Evolutionary conservation across 2,888 invertebrate species (phyloP).

Genomic region (Pilophorus perplexus): DNA sequence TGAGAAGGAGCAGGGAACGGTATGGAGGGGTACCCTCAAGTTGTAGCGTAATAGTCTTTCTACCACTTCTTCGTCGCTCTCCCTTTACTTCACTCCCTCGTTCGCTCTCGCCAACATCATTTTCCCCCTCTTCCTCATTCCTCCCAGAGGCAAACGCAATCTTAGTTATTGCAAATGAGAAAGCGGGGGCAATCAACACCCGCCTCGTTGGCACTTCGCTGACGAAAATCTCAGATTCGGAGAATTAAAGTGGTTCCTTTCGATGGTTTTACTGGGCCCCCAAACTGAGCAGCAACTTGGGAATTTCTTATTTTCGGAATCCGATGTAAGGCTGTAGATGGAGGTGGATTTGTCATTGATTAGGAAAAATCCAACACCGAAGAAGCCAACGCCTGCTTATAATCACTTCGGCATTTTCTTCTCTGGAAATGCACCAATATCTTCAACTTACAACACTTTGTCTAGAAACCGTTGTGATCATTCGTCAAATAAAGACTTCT

Average conservation of each 20-base stretch:
- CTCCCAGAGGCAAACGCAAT: slow-evolving; percentile 2
- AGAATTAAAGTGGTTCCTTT: slow-evolving; percentile 14
- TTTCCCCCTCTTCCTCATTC: not conserved
- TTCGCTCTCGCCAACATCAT: not conserved
- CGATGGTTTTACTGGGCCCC: too few species aligned
- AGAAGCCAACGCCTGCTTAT: too few species aligned
- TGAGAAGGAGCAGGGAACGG: not conserved
- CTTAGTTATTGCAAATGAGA: slow-evolving; percentile 38
- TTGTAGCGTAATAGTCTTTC: slow-evolving; percentile 3
- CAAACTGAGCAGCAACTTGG: too few species aligned
- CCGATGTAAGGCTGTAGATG: too few species aligned
- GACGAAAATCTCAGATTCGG: slow-evolving; percentile 9
- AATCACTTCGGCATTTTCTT: too few species aligned
- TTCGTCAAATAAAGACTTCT: too few species aligned
- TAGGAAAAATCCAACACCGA: too few species aligned
- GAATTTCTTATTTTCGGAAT: too few species aligned
- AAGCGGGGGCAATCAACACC: slow-evolving; percentile 29
- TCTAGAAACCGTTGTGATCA: too few species aligned
- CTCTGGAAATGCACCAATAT: too few species aligned
- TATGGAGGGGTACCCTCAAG: not conserved
- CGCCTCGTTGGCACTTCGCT: slow-evolving; percentile 4
- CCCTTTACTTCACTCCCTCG: not conserved
- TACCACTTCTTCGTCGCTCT: not conserved
- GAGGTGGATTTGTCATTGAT: too few species aligned
- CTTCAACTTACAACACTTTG: too few species aligned